Evolutionary conservation across 2,888 invertebrate genomes (phyloP), one percentile per base, ranked within the genome.

Genomic region (Phaedon cochleariae): DNA sequence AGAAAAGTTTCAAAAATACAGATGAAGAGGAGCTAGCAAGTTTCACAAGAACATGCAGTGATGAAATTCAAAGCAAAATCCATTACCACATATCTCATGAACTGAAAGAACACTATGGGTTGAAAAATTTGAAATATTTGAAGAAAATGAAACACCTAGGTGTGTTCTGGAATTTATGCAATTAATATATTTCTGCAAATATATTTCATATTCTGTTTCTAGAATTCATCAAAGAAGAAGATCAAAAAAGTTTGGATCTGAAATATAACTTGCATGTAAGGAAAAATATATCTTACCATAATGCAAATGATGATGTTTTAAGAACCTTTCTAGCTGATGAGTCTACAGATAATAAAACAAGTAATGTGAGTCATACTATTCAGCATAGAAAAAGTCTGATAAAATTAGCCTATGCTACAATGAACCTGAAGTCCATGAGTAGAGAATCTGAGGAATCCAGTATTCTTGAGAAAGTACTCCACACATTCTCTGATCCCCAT

Each of bases 211-310:
- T 12, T 55, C 45, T 51, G 37, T 9, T 62, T 58, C 9, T 59
- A 64, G 72, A 70, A 45, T 53, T 65, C 21, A 67, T 74, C 31
- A 69, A 69, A 34, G 54, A 67, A 59, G 51, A 53, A 45, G 71
- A 68, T 53, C 66, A 70, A 60, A 59, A 68, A 63, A 61, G 59
- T 26, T 10, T 71, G 12, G 41, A 53, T 22, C 41, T 26, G 22
- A 64, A 66, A 45, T 68, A 57, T 45, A 41, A 67, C 18, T 61
- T 71, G 22, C 62, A 65, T 26, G 31, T 65, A 26, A 59, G 59
- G 15, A 72, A 59, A 62, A 65, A 62, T 31, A 64, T 61, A 49
- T 59, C 45, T 21, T 62, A 59, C 58, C 71, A 68, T 65, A 63
- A 69, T 57, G 63, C 65, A 1, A 70, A 63, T 59, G 65, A 70